phyloP scores from a whole-genome alignment of 2,113 vertebrate genomes.

The Aspiorhynchus laticeps region DNA sequence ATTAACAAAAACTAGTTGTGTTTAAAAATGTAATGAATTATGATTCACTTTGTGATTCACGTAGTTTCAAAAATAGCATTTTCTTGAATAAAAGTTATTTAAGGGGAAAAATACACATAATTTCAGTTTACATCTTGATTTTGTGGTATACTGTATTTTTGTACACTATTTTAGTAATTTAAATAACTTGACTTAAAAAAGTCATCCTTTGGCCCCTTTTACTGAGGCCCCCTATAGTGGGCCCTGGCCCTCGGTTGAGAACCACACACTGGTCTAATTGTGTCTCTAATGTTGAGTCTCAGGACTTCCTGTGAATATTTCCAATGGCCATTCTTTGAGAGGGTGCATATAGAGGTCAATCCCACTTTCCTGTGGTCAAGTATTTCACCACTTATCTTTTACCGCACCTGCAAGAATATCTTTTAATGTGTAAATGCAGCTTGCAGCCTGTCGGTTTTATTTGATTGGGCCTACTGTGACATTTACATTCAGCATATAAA shows the following conservation, averaged over 20 bases:
- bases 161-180: neutral
- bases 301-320: neutral
- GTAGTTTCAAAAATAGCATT: neutral
- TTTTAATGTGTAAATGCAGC: neutral
- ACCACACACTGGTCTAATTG: neutral
- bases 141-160: neutral
- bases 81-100: neutral
- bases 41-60: neutral
- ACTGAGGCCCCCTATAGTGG: neutral
- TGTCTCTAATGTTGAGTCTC: neutral
- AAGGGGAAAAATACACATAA: neutral
- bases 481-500: slow-evolving; percentile 16
- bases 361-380: neutral
- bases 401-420: neutral
- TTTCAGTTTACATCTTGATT: neutral
- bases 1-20: neutral
- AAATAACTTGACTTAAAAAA: neutral
- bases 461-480: neutral
- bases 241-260: neutral
- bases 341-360: neutral
- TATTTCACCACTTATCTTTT: neutral
- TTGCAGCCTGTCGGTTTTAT: neutral
- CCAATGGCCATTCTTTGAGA: neutral
- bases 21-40: neutral
- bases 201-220: neutral